Evolutionary conservation across 2,888 invertebrate genomes (phyloP).

Genomic region (Gryllus longicercus): DNA sequence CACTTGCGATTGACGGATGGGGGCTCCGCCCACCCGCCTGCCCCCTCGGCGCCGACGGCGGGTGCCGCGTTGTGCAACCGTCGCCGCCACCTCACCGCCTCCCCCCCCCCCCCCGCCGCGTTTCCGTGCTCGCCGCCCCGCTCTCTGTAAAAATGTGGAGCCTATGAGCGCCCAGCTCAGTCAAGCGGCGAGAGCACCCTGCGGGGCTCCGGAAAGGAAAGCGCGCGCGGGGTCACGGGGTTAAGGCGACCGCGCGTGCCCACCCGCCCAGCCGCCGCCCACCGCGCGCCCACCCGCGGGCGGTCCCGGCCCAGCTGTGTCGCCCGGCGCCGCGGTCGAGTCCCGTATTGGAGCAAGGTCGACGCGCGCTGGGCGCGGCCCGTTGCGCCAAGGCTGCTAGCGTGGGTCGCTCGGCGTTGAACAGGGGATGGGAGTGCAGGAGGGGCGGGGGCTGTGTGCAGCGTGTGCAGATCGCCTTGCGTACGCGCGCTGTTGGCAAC

Average conservation of each 20-base stretch:
- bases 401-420: background rate
- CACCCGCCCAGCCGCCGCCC: background rate
- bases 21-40: background rate
- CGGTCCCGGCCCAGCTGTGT: background rate
- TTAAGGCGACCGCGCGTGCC: background rate
- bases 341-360: conserved; percentile 17
- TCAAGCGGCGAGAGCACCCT: background rate
- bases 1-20: background rate
- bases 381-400: background rate
- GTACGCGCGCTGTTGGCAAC: too few species aligned
- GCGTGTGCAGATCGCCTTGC: background rate
- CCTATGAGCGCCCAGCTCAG: too few species aligned
- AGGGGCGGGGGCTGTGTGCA: too few species aligned
- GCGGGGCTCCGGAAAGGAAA: conserved; percentile 2
- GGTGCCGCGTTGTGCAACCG: too few species aligned
- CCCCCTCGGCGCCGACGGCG: too few species aligned
- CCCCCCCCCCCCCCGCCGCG: too few species aligned
- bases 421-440: too few species aligned
- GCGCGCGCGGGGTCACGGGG: background rate
- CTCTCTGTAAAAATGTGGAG: too few species aligned
- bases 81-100: too few species aligned
- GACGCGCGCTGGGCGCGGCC: background rate
- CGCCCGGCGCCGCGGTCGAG: background rate
- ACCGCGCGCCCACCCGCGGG: background rate
- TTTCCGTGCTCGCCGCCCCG: too few species aligned